Evolutionary conservation across 2,888 invertebrate species (phyloP).

Genomic region (Drosophila anomalata): DNA sequence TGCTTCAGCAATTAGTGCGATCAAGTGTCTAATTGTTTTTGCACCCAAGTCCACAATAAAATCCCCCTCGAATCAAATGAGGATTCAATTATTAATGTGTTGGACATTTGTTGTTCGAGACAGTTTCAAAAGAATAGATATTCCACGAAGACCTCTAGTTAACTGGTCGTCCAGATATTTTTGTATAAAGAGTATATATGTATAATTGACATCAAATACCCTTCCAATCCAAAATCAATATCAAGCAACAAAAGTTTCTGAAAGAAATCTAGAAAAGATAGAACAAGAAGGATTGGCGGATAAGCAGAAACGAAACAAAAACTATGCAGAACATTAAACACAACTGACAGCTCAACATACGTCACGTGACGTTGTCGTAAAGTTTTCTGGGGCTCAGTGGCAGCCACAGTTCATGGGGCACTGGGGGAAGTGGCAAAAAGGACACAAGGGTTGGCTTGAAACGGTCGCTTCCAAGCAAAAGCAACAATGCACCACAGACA

Average conservation of each 20-base stretch:
- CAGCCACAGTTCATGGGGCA: constrained; percentile 26
- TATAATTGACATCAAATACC: constrained; percentile 1
- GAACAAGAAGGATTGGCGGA: constrained; percentile 17
- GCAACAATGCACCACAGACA: constrained; percentile 26
- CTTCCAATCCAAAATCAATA: not conserved
- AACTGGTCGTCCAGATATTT: no score
- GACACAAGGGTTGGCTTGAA: constrained; percentile 19
- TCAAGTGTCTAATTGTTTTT: constrained; percentile 78
- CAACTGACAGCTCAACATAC: constrained; percentile 76
- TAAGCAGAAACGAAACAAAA: constrained; percentile 27
- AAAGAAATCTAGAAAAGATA: constrained; percentile 4
- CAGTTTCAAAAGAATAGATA: no score
- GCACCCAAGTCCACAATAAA: constrained; percentile 9
- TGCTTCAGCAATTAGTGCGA: constrained; percentile 69
- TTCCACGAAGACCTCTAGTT: not conserved
- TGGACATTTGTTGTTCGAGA: constrained; percentile 20
- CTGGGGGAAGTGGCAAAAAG: constrained; percentile 1
- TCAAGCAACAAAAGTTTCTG: constrained; percentile 1
- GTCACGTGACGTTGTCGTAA: constrained; percentile 76
- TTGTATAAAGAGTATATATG: not conserved
- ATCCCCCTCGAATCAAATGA: constrained; percentile 57
- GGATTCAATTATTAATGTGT: constrained; percentile 60
- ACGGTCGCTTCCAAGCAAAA: not conserved
- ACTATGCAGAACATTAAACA: constrained; percentile 72
- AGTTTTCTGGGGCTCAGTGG: constrained; percentile 56